These are phyloP conservation scores for Oophaga sylvatica DNA, from an alignment of 2,797 vertebrate species.

Conservation along the genomic window DNA sequence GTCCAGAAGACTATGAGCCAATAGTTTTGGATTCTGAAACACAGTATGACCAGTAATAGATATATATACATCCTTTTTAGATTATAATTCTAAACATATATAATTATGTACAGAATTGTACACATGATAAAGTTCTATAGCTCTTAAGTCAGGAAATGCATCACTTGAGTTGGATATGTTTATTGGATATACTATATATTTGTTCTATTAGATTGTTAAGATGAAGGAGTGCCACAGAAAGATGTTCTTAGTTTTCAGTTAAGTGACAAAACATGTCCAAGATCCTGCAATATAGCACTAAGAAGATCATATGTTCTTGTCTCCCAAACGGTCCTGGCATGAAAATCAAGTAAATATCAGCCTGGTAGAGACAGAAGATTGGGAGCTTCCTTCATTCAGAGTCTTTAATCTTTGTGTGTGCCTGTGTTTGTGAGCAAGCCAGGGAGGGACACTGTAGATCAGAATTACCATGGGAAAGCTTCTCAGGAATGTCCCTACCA, in stretches of 20 bases:
- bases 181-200: conserved; percentile 45
- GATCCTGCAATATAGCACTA: conserved; percentile 66
- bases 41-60: no score
- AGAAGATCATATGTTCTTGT: conserved; percentile 63
- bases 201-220: conserved; percentile 66
- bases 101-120: no score
- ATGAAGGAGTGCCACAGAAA: conserved; percentile 68
- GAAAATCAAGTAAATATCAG: conserved; percentile 60
- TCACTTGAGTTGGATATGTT: neutral
- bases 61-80: no score
- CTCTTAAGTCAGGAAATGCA: neutral
- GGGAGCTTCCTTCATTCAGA: conserved; percentile 48
- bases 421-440: conserved; percentile 54
- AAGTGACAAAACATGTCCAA: conserved; percentile 67
- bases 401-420: conserved; percentile 64
- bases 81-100: no score
- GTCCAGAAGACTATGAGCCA: no score
- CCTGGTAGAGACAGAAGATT: conserved; percentile 54
- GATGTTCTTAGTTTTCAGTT: conserved; percentile 69
- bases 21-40: no score
- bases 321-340: conserved; percentile 55
- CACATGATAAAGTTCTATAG: neutral
- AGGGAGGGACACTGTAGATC: conserved; percentile 45
- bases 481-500: conserved; percentile 63
- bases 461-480: conserved; percentile 61